Evolutionary conservation across 2,888 invertebrate genomes (phyloP).

Genomic region (Patella depressa): DNA sequence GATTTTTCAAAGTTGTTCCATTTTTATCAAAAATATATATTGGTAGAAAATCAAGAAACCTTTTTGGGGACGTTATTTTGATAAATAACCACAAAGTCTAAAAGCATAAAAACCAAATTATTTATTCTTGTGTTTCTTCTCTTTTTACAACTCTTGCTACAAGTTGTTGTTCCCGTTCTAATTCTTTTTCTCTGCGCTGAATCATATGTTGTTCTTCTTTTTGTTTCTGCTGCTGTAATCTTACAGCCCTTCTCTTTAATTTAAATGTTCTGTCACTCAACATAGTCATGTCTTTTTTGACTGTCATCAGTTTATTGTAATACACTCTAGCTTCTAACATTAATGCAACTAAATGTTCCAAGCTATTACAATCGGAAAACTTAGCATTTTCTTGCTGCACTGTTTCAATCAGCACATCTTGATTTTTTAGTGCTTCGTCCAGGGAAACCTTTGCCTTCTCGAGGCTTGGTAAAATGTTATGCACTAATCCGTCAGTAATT

Average conservation of each 20-base stretch:
- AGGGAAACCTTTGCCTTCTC: conserved; percentile 52
- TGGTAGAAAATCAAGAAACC: too few species aligned
- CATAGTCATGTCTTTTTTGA: conserved; percentile 67
- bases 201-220: conserved; percentile 61
- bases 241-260: conserved; percentile 64
- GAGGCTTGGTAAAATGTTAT: conserved; percentile 48
- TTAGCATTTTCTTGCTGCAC: conserved; percentile 69
- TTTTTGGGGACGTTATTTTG: too few species aligned
- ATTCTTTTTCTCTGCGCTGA: conserved; percentile 56
- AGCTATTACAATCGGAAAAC: conserved; percentile 60
- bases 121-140: background rate
- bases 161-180: conserved; percentile 60
- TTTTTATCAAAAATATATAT: too few species aligned
- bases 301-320: conserved; percentile 60
- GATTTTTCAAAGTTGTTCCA: too few species aligned
- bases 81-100: too few species aligned
- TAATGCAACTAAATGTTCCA: conserved; percentile 59
- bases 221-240: conserved; percentile 66
- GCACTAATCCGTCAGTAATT: conserved; percentile 46
- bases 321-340: conserved; percentile 65
- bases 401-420: conserved; percentile 68
- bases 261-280: conserved; percentile 62
- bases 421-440: conserved; percentile 61
- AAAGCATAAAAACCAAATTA: too few species aligned
- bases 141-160: conserved; percentile 55